Conservation (phyloP, 2,888 invertebrate species). For the Pterostichus niger region DNA sequence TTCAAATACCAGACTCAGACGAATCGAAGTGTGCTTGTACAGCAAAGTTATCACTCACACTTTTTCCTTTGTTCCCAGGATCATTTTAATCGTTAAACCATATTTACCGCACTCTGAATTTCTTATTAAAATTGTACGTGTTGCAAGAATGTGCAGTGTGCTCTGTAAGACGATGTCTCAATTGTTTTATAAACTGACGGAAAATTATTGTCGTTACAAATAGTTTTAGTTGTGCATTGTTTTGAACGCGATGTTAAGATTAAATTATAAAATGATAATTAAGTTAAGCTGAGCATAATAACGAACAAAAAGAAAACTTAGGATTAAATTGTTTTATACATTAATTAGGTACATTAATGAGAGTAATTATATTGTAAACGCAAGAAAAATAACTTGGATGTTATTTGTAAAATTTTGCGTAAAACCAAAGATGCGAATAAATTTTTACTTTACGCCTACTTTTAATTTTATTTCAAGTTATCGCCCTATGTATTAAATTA, state of each 20-base stretch:
- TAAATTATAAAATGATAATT: conserved; percentile 27
- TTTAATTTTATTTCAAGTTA: too few relatives aligned
- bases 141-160: conserved; percentile 10
- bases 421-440: too few relatives aligned
- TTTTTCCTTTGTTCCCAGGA: conserved; percentile 34
- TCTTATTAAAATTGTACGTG: conserved; percentile 43
- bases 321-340: not conserved
- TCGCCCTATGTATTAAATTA: too few relatives aligned
- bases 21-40: conserved; percentile 30
- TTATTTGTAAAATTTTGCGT: too few relatives aligned
- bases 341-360: too few relatives aligned
- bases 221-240: conserved; percentile 23
- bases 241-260: not conserved
- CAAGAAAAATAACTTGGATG: too few relatives aligned
- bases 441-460: too few relatives aligned
- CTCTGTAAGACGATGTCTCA: conserved; percentile 7
- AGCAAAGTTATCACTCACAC: conserved; percentile 35
- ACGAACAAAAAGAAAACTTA: not conserved
- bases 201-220: conserved; percentile 30
- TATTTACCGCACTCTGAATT: conserved; percentile 30
- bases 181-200: conserved; percentile 43
- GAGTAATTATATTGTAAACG: too few relatives aligned
- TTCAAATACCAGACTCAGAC: conserved; percentile 30
- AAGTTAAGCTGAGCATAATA: conserved; percentile 8
- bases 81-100: conserved; percentile 31